Evolutionary conservation across 2,888 invertebrate genomes (phyloP).

Genomic region (Dilophus febrilis): DNA sequence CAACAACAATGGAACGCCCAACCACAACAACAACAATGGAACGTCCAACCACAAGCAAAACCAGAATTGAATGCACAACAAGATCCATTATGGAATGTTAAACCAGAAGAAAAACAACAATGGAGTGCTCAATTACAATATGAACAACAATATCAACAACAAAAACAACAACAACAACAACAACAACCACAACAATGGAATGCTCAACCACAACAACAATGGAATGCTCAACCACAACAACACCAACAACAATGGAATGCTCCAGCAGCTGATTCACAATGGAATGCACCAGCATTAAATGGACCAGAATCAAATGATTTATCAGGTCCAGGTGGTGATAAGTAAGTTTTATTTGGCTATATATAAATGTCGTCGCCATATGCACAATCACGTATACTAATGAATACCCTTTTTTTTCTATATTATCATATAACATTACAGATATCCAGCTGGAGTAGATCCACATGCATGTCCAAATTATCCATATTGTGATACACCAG

Average conservation of each 20-base stretch:
- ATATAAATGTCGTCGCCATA: too few species aligned
- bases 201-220: constrained; percentile 8
- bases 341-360: too few species aligned
- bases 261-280: constrained; percentile 8
- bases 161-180: constrained; percentile 23
- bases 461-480: constrained; percentile 35
- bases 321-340: constrained; percentile 18
- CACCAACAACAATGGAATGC: constrained; percentile 13
- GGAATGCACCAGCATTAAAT: constrained; percentile 16
- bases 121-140: constrained; percentile 10
- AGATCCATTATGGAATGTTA: too few species aligned
- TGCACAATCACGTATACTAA: neutral
- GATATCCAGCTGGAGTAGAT: constrained; percentile 32
- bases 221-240: constrained; percentile 6
- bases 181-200: constrained; percentile 18
- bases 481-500: constrained; percentile 32
- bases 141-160: constrained; percentile 16
- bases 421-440: constrained; percentile 12
- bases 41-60: constrained; percentile 16
- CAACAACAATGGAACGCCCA: constrained; percentile 13
- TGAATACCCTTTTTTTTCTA: neutral
- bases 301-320: constrained; percentile 14
- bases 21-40: constrained; percentile 4
- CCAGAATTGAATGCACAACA: constrained; percentile 14
- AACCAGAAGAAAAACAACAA: too few species aligned